Percentiles rank a stretch among this genome's conserved stretches.
Conservation (phyloP, 2,113 vertebrate genomes). For the Caracal caracal region DNA sequence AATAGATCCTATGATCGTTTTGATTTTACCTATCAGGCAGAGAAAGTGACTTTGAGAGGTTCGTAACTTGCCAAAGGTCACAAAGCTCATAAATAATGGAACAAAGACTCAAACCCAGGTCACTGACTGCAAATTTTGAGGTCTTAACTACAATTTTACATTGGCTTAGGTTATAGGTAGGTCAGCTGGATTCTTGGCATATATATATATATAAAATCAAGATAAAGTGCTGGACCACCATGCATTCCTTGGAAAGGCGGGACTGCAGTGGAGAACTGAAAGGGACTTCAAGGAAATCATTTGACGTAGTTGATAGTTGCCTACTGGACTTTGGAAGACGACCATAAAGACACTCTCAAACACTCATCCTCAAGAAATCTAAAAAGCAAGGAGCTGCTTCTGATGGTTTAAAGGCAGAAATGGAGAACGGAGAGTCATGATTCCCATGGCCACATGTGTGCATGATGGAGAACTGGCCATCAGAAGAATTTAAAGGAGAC, state of each 20-base stretch:
- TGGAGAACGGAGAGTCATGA: neutral
- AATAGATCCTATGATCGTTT: neutral
- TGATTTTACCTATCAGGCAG: neutral
- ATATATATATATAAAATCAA: neutral
- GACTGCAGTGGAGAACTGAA: neutral
- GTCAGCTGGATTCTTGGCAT: neutral
- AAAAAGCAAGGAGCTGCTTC: neutral
- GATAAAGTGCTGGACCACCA: neutral
- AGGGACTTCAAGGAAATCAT: neutral
- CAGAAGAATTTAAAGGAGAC: neutral
- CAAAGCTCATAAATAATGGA: neutral
- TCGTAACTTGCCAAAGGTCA: neutral
- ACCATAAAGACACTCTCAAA: neutral
- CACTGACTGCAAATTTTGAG: neutral
- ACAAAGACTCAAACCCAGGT: neutral
- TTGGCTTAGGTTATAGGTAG: neutral
- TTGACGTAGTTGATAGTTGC: neutral
- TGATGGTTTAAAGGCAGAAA: neutral
- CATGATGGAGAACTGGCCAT: neutral
- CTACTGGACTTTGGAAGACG: neutral
- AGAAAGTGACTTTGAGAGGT: neutral
- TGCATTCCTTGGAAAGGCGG: neutral
- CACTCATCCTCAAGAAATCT: neutral
- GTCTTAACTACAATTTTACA: neutral
- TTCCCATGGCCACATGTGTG: neutral